Conservation (phyloP, 1,140 invertebrate species). For the Bradynema listronoti region DNA sequence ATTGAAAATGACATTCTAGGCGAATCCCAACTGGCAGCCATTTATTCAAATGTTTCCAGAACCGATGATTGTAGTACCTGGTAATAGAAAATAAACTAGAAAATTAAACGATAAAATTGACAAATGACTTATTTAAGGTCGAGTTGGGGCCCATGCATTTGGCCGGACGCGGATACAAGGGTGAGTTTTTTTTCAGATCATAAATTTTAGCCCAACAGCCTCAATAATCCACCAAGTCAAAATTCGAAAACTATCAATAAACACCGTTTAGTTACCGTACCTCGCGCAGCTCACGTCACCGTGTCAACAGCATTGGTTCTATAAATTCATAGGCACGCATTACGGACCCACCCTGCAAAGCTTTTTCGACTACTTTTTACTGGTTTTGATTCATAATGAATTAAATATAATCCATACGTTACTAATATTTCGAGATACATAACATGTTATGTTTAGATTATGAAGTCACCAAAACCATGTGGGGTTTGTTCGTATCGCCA, state of each 20-base stretch:
- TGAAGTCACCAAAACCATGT: slow-evolving; percentile 45
- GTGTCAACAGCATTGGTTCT: slow-evolving; percentile 56
- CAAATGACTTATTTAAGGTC: slow-evolving; percentile 21
- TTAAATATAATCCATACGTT: too few species aligned
- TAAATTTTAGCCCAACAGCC: slow-evolving; percentile 1
- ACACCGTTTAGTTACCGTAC: slow-evolving; percentile 32
- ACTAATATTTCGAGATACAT: too few species aligned
- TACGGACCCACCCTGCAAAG: slow-evolving; percentile 44
- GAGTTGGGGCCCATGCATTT: slow-evolving; percentile 52
- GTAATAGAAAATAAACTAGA: slow-evolving; percentile 13
- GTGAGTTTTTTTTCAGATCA: slow-evolving; percentile 38
- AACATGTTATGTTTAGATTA: too few species aligned
- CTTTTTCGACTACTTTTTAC: slow-evolving; percentile 50
- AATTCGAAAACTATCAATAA: slow-evolving; percentile 23
- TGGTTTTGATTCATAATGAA: too few species aligned
- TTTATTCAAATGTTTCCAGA: slow-evolving; percentile 50
- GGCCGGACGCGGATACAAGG: slow-evolving; percentile 40
- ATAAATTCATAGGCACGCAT: slow-evolving; percentile 43
- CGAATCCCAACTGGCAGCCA: slow-evolving; percentile 48
- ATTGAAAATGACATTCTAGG: slow-evolving; percentile 15
- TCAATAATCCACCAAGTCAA: not conserved
- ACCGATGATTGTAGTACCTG: slow-evolving; percentile 43
- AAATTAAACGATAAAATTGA: not conserved
- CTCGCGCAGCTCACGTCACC: slow-evolving; percentile 47
- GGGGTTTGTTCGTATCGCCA: slow-evolving; percentile 54